These are phyloP conservation scores for Enteromius thamalakanensis DNA, from an alignment of 2,797 vertebrate genomes.

Conservation along the genomic window DNA sequence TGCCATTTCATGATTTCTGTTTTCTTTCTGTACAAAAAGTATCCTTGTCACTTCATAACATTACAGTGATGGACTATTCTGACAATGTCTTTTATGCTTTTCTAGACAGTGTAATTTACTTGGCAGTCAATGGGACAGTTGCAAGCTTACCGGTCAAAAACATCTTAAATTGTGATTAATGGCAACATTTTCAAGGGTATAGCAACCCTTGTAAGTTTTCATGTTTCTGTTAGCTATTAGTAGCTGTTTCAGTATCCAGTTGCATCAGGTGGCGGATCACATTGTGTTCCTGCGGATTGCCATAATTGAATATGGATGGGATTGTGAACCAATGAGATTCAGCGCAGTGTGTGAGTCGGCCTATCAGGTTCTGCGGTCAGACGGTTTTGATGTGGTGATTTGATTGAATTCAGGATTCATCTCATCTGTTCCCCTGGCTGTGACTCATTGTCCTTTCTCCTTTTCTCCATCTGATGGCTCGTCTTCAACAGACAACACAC, in stretches of 20 bases:
- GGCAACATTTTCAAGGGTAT: no score
- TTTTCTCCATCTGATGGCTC: slow-evolving; percentile 16
- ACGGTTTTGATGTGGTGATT: background rate
- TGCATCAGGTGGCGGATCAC: background rate
- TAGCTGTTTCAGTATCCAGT: background rate
- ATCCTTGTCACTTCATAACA: no score
- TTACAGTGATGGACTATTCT: no score
- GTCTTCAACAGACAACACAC: background rate
- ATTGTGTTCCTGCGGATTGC: background rate
- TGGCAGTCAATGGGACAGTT: no score
- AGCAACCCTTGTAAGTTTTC: no score
- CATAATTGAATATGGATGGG: background rate
- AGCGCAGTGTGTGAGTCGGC: background rate
- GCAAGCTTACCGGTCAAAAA: no score
- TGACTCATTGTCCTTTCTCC: slow-evolving; percentile 28
- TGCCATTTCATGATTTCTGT: no score
- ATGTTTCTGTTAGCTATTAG: no score
- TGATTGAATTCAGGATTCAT: slow-evolving; percentile 4
- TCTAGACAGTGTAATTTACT: no score
- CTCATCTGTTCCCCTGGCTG: slow-evolving; percentile 12
- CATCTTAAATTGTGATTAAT: no score
- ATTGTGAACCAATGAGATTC: slow-evolving; percentile 4
- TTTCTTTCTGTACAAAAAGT: no score
- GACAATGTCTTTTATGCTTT: no score
- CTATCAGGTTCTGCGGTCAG: background rate